Base-by-base conservation (phyloP, 2,797 vertebrate genomes). In the Ficedula albicollis region DNA sequence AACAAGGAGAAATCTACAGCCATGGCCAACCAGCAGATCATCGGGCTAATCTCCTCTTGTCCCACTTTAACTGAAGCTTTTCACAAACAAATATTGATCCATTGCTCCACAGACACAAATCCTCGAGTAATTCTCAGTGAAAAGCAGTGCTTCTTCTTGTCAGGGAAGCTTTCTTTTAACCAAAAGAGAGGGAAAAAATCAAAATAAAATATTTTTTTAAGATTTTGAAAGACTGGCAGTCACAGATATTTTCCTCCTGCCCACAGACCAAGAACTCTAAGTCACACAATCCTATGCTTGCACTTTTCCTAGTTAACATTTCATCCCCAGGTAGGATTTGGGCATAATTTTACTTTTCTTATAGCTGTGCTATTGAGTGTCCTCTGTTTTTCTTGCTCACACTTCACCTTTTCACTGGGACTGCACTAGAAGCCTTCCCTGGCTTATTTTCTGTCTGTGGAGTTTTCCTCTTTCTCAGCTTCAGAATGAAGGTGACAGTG, bases 11-110 rank as follows among this genome's bases (percentile, higher is more conserved):
- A 89, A 96, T 92, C 93, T 43, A 55, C 41, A 84, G 80, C 15
- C 67, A 74, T 52, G 83, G 87, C 62, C 84, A 78, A 83, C 52
- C 7, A 4, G 88, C 93, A 90, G 91, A 91, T 93, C 90, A 93
- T 55, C 29, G 5, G 81, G 83, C 91, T 96, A 91, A 97, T 97
- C 94, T 95, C 86, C 78, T 52, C 96, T 84, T 85, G 95, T 93
- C 94, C 93, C 88, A 87, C 80, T 96, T 95, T 76, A 96, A 69
- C 87, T 29, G 60, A 44, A 62, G 95, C 93, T 93, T 88, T 93
- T 68, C 5, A 0, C 72, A 92, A 94, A 94, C 84, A 94, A 77
- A 29, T 80, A 95, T 97, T 0, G 81, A 97, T 78, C 90, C 68
- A 34, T 62, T 55, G 91, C 77, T 87, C 74, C 78, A 87, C 63